Evolutionary conservation across 2,113 vertebrate species (phyloP).

Genomic region (Takifugu bimaculatus): DNA sequence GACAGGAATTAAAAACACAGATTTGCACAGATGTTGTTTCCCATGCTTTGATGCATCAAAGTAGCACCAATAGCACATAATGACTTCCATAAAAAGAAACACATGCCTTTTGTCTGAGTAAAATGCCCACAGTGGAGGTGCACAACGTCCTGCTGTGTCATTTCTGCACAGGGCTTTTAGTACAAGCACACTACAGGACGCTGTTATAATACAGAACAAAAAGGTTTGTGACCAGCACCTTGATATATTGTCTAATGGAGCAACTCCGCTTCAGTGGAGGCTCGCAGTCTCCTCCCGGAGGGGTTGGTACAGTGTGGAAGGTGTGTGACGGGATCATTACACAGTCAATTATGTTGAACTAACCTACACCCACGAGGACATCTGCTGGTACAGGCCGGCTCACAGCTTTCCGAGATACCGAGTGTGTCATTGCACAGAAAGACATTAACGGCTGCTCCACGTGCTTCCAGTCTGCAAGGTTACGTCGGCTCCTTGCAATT

Average conservation of each 20-base stretch:
- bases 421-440: neutral
- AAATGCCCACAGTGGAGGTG: no score
- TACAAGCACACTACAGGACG: no score
- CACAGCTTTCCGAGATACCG: conserved; percentile 24
- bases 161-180: no score
- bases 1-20: no score
- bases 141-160: no score
- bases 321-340: conserved; percentile 55
- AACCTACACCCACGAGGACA: conserved; percentile 31
- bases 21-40: no score
- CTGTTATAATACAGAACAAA: no score
- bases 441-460: neutral
- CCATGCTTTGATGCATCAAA: no score
- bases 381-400: conserved; percentile 25
- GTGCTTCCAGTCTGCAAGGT: neutral
- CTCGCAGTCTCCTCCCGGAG: conserved; percentile 5
- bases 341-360: conserved; percentile 58
- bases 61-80: no score
- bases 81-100: no score
- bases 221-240: conserved; percentile 1
- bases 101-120: no score
- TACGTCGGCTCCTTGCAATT: neutral
- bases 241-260: conserved; percentile 29
- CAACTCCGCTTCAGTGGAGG: neutral
- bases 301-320: conserved; percentile 31